Conservation (phyloP, 2,113 vertebrate species). For the Sinosuthora webbiana region DNA sequence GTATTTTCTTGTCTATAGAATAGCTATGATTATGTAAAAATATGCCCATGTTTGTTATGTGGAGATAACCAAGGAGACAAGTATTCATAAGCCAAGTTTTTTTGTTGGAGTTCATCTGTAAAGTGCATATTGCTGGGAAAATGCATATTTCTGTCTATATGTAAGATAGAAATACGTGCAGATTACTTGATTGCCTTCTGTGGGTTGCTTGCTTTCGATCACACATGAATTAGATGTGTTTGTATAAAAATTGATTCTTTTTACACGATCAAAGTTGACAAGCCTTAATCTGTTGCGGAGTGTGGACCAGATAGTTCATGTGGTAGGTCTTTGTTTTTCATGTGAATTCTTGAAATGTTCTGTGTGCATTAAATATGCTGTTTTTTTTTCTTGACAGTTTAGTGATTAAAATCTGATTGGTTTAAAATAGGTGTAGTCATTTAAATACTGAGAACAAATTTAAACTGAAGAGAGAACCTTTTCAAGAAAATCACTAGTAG, state of each 20-base stretch:
- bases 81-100: not conserved
- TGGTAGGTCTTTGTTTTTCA: slow-evolving; percentile 39
- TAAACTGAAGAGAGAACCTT: not conserved
- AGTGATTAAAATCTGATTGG: slow-evolving; percentile 9
- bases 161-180: not conserved
- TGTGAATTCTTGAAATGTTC: slow-evolving; percentile 8
- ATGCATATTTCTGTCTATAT: not conserved
- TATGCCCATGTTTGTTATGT: not conserved
- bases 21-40: not conserved
- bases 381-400: not conserved
- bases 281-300: not conserved
- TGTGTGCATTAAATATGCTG: not conserved
- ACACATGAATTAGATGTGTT: not conserved
- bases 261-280: slow-evolving; percentile 4
- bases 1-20: not conserved
- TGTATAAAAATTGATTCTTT: not conserved
- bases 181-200: not conserved
- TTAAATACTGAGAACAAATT: slow-evolving; percentile 6
- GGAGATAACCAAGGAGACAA: not conserved
- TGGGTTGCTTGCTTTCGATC: not conserved
- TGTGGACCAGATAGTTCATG: not conserved
- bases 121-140: not conserved
- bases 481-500: not conserved
- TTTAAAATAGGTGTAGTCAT: slow-evolving; percentile 24
- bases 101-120: not conserved